A percentile compares a stretch with the other conserved stretches of the same genome.
Conservation (phyloP, 2,888 invertebrate genomes). For the Pachymerium ferrugineum region DNA sequence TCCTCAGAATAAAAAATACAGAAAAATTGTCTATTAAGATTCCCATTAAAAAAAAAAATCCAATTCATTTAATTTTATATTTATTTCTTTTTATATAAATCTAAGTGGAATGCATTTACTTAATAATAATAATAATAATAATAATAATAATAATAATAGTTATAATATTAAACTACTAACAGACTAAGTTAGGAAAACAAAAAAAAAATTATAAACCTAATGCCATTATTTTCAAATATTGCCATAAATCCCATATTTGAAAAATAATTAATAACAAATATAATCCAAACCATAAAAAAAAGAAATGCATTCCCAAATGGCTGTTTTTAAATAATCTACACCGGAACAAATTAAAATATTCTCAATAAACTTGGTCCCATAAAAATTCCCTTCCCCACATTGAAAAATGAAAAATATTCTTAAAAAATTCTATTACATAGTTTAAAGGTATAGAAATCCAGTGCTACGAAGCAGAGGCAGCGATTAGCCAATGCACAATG, state of each 20-base stretch:
- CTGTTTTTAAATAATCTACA: not conserved
- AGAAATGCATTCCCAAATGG: constrained; percentile 5
- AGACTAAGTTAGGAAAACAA: too few species aligned
- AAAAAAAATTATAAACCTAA: constrained; percentile 22
- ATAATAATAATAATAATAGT: not conserved
- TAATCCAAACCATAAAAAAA: not conserved
- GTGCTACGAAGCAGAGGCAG: constrained; percentile 2
- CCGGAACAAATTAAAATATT: not conserved
- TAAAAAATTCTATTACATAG: not conserved
- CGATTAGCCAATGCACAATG: constrained; percentile 54
- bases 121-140: not conserved
- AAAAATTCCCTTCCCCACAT: not conserved
- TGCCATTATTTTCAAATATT: constrained; percentile 12
- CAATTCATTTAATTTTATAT: too few species aligned
- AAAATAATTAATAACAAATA: not conserved
- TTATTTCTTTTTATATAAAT: too few species aligned
- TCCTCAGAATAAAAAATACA: constrained; percentile 10
- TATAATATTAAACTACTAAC: not conserved
- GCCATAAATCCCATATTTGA: constrained; percentile 22
- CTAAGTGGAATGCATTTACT: too few species aligned
- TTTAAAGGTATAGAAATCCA: too few species aligned
- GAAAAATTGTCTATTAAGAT: too few species aligned
- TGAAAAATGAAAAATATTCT: not conserved
- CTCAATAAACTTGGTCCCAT: not conserved
- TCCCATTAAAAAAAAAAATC: too few species aligned